A percentile compares a stretch with the other conserved stretches of the same genome.
Conservation (phyloP, 2,888 invertebrate species). For the Drosophila falleni region DNA sequence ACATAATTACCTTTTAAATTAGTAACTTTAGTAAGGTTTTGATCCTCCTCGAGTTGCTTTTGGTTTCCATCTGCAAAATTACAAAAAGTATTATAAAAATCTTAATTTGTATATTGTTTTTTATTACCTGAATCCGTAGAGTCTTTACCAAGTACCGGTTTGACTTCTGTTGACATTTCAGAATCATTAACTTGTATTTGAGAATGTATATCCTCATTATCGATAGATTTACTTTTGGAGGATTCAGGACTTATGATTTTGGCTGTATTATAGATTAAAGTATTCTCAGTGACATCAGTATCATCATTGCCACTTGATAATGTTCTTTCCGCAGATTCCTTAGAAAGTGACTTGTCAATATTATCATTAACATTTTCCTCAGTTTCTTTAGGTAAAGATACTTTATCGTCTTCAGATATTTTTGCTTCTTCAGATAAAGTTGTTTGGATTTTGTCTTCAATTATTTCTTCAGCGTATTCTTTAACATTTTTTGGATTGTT, state of each 20-base stretch:
- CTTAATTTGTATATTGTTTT: background rate
- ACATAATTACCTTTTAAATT: constrained; percentile 4
- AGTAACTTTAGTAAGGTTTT: background rate
- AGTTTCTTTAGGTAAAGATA: background rate
- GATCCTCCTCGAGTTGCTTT: background rate
- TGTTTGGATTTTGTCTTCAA: background rate
- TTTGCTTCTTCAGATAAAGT: background rate
- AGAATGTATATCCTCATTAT: background rate
- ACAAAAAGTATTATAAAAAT: background rate
- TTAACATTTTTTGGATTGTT: background rate
- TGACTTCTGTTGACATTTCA: background rate
- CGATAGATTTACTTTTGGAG: background rate
- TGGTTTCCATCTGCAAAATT: constrained; percentile 2
- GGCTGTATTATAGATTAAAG: background rate
- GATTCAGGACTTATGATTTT: background rate
- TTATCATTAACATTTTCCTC: background rate
- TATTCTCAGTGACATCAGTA: background rate
- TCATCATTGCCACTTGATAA: background rate
- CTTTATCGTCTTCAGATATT: background rate
- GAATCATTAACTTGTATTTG: background rate
- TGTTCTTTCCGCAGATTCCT: background rate
- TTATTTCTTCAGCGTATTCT: background rate
- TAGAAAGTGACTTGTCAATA: background rate
- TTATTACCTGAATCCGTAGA: constrained; percentile 2
- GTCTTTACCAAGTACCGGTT: background rate